phyloP scores from a whole-genome alignment of 2,888 invertebrate genomes.

The Leucoma salicis region DNA sequence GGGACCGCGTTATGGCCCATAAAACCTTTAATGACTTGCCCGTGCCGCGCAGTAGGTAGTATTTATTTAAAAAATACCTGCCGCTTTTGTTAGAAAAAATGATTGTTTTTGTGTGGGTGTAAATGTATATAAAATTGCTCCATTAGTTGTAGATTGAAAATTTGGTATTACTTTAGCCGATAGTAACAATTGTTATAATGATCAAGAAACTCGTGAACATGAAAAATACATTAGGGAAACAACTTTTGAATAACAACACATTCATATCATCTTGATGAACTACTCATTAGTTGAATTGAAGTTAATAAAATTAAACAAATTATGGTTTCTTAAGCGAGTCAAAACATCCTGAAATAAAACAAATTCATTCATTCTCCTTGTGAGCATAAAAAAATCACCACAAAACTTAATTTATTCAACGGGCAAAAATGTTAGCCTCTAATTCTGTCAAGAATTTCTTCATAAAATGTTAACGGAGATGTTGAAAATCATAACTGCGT shows the following conservation, averaged over 20 bases:
- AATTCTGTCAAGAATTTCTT: not conserved
- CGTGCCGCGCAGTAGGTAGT: constrained; percentile 37
- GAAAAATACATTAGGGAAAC: not conserved
- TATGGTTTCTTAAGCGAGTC: not conserved
- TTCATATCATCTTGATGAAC: not conserved
- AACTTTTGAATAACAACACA: not conserved
- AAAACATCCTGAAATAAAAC: not conserved
- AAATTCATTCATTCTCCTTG: constrained; percentile 22
- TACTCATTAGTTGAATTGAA: not conserved
- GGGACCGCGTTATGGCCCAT: constrained; percentile 56
- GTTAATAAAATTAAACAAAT: not conserved
- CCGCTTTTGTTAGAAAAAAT: constrained; percentile 19
- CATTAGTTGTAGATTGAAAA: constrained; percentile 10
- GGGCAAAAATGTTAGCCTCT: constrained; percentile 12
- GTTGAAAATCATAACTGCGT: not conserved
- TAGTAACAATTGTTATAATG: not conserved
- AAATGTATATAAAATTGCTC: constrained; percentile 16
- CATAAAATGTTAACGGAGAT: not conserved
- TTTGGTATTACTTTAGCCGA: constrained; percentile 2
- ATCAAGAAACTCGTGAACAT: not conserved
- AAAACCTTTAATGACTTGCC: constrained; percentile 51
- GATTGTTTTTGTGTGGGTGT: constrained; percentile 27
- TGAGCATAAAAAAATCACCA: constrained; percentile 18
- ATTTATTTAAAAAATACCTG: constrained; percentile 44
- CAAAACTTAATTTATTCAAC: constrained; percentile 29